Base-by-base conservation (phyloP, 2,888 invertebrate species). In the Notocelia uddmanniana region DNA sequence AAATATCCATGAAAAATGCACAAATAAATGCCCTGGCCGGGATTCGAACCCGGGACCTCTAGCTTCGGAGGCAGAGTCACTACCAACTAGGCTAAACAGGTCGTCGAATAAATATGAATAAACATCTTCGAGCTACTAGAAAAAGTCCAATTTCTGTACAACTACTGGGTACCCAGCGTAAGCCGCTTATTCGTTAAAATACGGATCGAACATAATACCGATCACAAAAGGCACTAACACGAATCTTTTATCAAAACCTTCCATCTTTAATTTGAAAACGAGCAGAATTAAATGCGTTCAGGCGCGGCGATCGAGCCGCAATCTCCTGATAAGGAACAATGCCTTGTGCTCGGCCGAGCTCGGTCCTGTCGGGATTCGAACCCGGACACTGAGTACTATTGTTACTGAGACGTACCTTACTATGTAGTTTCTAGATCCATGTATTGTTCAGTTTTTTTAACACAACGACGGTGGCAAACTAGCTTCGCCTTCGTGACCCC, bases 201-300 rank as follows among this genome's bases (percentile, higher is more conserved):
- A 45, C 45, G 45, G n/a, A 6, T n/a, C 45, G n/a, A 2, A 57
- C 57, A 11, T 19, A 21, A 50, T 57, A 18, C 6, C 31, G 3
- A 5, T n/a, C 60, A 9, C 8, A 23, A 60, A 45, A 45, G 10
- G 11, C n/a, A 45, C 11, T 3, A n/a, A 26, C 19, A 41, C 55
- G 37, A 62, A 19, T 64, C 23, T 34, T 26, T 64, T 64, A 64
- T 50, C 52, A 21, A 9, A 31, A 34, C 31, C 34, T 11, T 60
- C 11, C 23, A 59, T 60, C 60, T 60, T 60, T 60, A 60, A 60
- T 60, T 45, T 26, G 55, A 31, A 64, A 54, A 21, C 52, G n/a
- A 13, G 23, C 64, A n/a, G 52, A 63, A 52, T 64, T 21, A 63
- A 52, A 63, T 21, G 52, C 50, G 37, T 21, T 54, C 52, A 37